Conservation (phyloP, 1,140 invertebrate species). For the Megathymus violae region DNA sequence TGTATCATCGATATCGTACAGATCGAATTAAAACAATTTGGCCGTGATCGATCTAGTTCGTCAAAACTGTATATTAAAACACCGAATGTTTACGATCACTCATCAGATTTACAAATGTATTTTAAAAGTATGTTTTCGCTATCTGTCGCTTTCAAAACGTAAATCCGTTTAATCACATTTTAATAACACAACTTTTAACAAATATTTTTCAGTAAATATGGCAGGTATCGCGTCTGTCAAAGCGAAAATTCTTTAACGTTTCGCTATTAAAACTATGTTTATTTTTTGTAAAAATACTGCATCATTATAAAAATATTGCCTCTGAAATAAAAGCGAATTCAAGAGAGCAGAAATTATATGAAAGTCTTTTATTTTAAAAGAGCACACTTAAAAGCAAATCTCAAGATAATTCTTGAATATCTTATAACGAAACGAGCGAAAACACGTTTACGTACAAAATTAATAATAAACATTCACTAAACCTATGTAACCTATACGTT, state of each 20-base stretch:
- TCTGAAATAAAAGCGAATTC: constrained; percentile 20
- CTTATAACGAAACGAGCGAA: constrained; percentile 27
- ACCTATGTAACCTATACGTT: too few species aligned
- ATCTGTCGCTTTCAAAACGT: too few species aligned
- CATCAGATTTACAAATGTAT: too few species aligned
- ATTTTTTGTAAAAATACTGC: constrained; percentile 19
- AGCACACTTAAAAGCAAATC: constrained; percentile 27
- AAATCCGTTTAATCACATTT: background rate
- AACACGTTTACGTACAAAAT: constrained; percentile 23
- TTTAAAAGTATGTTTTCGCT: too few species aligned
- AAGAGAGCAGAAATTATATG: constrained; percentile 26
- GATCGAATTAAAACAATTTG: too few species aligned
- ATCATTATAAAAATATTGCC: constrained; percentile 25
- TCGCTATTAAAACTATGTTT: background rate
- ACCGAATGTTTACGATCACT: too few species aligned
- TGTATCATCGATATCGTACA: too few species aligned
- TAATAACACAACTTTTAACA: background rate
- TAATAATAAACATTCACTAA: too few species aligned
- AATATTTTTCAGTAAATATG: background rate
- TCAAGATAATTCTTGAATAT: constrained; percentile 32
- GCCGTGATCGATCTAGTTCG: too few species aligned
- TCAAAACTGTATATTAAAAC: too few species aligned
- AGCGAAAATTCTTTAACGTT: constrained; percentile 11
- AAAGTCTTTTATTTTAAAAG: constrained; percentile 29
- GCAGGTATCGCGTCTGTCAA: background rate